Evolutionary conservation across 2,888 invertebrate genomes (phyloP).

Genomic region (Neuroscelio doddi): DNA sequence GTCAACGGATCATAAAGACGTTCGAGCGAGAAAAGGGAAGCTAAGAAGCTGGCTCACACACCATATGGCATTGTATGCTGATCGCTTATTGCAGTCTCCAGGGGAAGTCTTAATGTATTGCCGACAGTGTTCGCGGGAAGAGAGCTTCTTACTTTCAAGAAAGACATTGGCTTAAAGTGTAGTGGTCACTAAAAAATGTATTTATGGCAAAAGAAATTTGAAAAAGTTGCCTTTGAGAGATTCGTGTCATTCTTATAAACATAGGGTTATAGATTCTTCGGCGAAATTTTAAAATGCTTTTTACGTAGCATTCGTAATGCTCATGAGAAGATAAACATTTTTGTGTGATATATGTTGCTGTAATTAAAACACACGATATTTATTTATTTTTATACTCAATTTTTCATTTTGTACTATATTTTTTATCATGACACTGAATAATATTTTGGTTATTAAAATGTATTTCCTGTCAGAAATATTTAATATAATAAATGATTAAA

Average conservation of each 20-base stretch:
- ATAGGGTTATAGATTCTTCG: neutral
- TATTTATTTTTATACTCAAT: too few species aligned
- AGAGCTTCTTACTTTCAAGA: constrained; percentile 1
- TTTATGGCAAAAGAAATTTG: constrained; percentile 17
- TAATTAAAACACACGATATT: too few species aligned
- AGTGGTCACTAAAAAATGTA: constrained; percentile 10
- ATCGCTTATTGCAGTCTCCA: constrained; percentile 40
- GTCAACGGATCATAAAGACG: constrained; percentile 61
- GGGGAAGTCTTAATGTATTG: constrained; percentile 49
- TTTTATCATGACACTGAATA: too few species aligned
- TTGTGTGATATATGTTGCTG: too few species aligned
- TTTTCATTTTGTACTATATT: too few species aligned
- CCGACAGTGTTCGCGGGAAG: constrained; percentile 13
- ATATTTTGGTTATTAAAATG: too few species aligned
- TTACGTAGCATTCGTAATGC: too few species aligned
- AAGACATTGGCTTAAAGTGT: constrained; percentile 1
- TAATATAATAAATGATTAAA: too few species aligned
- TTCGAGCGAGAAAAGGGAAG: constrained; percentile 35
- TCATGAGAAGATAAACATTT: too few species aligned
- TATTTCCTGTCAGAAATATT: too few species aligned
- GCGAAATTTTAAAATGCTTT: too few species aligned
- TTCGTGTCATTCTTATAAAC: constrained; percentile 18
- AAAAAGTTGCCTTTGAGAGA: constrained; percentile 1
- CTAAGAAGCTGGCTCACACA: constrained; percentile 27
- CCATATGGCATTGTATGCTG: constrained; percentile 57